These are phyloP conservation scores for Leucoma salicis DNA, from an alignment of 2,888 invertebrate genomes.

Conservation along the genomic window DNA sequence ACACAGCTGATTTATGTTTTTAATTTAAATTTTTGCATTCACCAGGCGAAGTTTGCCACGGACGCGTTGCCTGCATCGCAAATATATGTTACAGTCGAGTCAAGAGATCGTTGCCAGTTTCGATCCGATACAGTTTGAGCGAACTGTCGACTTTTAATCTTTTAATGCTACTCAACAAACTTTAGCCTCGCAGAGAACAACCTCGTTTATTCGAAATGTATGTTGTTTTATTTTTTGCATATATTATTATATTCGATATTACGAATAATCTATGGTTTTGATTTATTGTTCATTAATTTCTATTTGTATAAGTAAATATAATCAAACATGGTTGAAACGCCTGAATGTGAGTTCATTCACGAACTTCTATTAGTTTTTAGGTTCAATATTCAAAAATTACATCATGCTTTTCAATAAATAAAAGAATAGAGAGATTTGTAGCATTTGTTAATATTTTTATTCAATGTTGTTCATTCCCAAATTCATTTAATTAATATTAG, in stretches of 20 bases:
- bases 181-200: constrained; percentile 49
- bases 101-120: constrained; percentile 68
- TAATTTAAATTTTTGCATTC: constrained; percentile 84
- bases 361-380: too few species aligned
- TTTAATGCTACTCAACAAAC: constrained; percentile 80
- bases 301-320: too few species aligned
- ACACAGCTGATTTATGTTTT: constrained; percentile 82
- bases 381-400: too few species aligned
- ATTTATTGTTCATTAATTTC: too few species aligned
- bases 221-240: constrained; percentile 17
- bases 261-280: too few species aligned
- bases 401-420: too few species aligned
- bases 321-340: too few species aligned
- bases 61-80: constrained; percentile 79
- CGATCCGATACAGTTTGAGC: constrained; percentile 72
- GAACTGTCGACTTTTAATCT: constrained; percentile 80
- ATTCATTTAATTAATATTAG: too few species aligned
- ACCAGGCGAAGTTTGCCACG: constrained; percentile 73
- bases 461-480: too few species aligned
- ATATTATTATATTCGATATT: constrained; percentile 16
- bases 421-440: too few species aligned
- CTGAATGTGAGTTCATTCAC: too few species aligned
- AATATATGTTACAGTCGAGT: constrained; percentile 72
- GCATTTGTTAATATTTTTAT: too few species aligned
- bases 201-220: constrained; percentile 52